Conservation (phyloP, 1,140 invertebrate genomes). For the Drosophila lacteicornis region DNA sequence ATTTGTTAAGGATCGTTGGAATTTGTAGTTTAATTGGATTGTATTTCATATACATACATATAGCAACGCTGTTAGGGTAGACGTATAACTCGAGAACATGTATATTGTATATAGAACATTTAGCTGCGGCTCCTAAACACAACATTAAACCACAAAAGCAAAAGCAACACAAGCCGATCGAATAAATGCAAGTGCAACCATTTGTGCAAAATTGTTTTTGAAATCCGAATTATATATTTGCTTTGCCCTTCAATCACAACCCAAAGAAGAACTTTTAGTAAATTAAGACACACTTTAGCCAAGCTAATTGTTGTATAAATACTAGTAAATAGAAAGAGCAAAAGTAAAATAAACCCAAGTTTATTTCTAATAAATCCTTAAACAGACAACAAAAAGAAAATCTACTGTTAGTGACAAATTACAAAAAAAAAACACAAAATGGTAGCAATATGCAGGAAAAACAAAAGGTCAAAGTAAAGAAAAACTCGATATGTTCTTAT, state of each 20-base stretch:
- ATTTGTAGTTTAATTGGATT: conserved; percentile 80
- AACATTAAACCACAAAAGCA: conserved; percentile 17
- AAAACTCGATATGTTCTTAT: conserved; percentile 82
- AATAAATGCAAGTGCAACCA: conserved; percentile 34
- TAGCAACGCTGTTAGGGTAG: conserved; percentile 78
- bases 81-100: conserved; percentile 57
- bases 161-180: conserved; percentile 11
- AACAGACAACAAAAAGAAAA: conserved; percentile 30
- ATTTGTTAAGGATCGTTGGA: conserved; percentile 81
- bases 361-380: conserved; percentile 53
- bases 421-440: conserved; percentile 45
- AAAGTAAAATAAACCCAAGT: conserved; percentile 56
- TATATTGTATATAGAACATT: conserved; percentile 78
- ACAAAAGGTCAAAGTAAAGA: conserved; percentile 38
- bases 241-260: conserved; percentile 46
- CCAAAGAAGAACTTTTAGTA: conserved; percentile 46
- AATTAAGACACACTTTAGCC: conserved; percentile 74
- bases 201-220: conserved; percentile 27
- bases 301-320: conserved; percentile 79
- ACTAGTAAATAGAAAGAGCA: conserved; percentile 45
- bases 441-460: conserved; percentile 76
- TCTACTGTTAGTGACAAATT: conserved; percentile 66
- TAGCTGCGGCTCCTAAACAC: conserved; percentile 50
- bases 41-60: conserved; percentile 62
- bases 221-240: conserved; percentile 23